Conservation (phyloP, 1,140 invertebrate species). For the Cataglyphis hispanica region DNA sequence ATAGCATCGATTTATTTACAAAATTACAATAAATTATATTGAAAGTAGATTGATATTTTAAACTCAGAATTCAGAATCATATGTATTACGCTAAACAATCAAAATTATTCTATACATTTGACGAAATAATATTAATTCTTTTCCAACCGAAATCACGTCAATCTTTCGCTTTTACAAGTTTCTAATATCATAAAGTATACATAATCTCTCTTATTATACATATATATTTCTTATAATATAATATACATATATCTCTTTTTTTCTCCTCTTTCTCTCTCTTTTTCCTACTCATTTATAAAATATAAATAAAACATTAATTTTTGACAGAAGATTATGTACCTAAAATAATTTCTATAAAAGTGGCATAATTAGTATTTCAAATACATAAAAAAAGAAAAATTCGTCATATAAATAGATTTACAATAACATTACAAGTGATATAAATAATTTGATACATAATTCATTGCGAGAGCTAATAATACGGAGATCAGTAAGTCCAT, state of each 20-base stretch:
- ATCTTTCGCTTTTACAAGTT: not conserved
- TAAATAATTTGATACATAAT: not conserved
- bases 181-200: not conserved
- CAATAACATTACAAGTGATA: not conserved
- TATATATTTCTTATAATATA: not conserved
- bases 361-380: not conserved
- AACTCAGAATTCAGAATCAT: not conserved
- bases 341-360: not conserved
- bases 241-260: no score
- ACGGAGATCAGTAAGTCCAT: slow-evolving; percentile 3
- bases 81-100: not conserved
- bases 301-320: not conserved
- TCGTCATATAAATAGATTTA: not conserved
- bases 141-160: not conserved
- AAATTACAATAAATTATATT: slow-evolving; percentile 66
- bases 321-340: not conserved
- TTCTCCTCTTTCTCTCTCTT: no score
- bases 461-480: slow-evolving; percentile 10
- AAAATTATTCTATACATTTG: not conserved
- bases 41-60: slow-evolving; percentile 32
- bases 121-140: not conserved
- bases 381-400: not conserved
- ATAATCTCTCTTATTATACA: not conserved
- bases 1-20: slow-evolving; percentile 63
- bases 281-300: not conserved